phyloP scores from a whole-genome alignment of 2,797 vertebrate species.

The Natrix natrix region DNA sequence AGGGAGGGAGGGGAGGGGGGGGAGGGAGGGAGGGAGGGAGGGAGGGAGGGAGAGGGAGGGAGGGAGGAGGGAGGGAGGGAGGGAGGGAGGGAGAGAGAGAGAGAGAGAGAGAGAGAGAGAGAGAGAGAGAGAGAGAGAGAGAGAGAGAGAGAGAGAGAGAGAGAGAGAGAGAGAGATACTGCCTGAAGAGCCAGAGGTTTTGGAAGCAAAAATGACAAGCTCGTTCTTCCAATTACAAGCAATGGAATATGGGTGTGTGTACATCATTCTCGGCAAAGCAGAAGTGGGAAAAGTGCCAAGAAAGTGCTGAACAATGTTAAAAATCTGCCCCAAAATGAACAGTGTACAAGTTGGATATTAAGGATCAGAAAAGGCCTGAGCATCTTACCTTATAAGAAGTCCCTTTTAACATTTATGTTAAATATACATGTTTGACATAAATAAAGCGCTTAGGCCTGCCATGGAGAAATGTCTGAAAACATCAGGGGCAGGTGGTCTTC shows the following conservation, averaged over 20 bases:
- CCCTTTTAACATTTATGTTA: background rate
- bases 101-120: too few species aligned
- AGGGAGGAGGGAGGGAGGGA: too few species aligned
- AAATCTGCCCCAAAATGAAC: background rate
- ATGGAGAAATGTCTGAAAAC: background rate
- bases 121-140: too few species aligned
- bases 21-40: too few species aligned
- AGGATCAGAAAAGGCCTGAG: background rate
- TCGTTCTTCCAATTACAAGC: background rate
- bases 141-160: too few species aligned
- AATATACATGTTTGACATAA: background rate
- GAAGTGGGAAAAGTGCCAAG: background rate
- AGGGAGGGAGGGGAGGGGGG: too few species aligned
- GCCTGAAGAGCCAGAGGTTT: background rate
- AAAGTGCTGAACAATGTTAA: background rate
- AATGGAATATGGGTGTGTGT: background rate
- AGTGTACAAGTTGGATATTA: background rate
- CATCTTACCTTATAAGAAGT: background rate
- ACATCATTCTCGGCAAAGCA: background rate
- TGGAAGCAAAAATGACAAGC: background rate
- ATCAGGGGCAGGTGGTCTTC: background rate
- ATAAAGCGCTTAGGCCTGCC: background rate
- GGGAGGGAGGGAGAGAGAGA: too few species aligned
- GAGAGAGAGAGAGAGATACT: background rate
- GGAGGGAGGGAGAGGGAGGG: too few species aligned